A percentile compares a stretch with the other conserved stretches of the same genome.
Conservation (phyloP, 2,113 vertebrate genomes). For the Mustela lutreola region DNA sequence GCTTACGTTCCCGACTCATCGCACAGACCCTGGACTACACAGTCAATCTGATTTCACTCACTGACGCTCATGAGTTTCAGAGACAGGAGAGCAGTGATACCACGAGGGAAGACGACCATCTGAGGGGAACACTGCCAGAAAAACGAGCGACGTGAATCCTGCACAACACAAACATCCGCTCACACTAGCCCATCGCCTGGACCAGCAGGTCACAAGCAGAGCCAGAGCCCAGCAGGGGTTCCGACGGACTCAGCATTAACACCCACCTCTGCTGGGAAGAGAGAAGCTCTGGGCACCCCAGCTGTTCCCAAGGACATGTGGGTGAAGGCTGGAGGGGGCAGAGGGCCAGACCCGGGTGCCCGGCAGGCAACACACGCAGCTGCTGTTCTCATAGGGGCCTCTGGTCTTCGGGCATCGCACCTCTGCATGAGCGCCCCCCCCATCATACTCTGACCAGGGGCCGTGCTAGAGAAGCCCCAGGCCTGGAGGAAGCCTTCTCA, state of each 20-base stretch:
- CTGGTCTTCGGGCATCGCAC: neutral
- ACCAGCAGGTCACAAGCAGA: neutral
- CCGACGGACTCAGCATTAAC: no score
- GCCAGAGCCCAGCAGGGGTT: neutral
- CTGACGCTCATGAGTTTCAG: neutral
- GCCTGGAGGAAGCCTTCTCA: neutral
- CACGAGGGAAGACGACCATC: neutral
- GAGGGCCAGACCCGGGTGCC: neutral
- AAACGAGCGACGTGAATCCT: neutral
- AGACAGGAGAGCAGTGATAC: neutral
- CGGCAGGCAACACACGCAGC: neutral
- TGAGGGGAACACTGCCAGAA: neutral
- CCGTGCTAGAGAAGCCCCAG: neutral
- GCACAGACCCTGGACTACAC: neutral
- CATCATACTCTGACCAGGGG: neutral
- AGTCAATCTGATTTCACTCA: neutral
- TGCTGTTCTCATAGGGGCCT: neutral
- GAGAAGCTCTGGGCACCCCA: neutral
- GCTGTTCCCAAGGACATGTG: neutral
- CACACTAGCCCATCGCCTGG: no score
- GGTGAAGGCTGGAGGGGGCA: neutral
- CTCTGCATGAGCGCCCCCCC: neutral
- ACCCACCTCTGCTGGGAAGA: neutral
- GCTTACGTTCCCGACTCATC: neutral
- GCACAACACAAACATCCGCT: fast-evolving